Percentiles rank a stretch among this genome's conserved stretches.
Evolutionary conservation across 2,888 invertebrate genomes (phyloP).

Genomic region (Drosophila austrosaltans): DNA sequence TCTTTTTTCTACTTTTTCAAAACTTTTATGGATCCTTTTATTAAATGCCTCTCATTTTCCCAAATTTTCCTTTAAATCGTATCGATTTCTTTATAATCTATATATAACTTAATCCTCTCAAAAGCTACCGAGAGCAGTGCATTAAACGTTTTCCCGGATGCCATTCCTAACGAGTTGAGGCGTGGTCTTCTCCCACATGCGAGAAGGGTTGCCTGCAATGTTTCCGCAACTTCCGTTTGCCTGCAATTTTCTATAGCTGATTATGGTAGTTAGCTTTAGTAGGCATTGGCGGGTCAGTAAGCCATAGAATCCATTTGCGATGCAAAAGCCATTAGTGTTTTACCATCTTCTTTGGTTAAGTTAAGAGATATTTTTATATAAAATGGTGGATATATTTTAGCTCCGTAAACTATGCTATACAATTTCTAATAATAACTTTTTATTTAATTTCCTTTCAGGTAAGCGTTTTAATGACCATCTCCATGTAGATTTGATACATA

Average conservation of each 20-base stretch:
- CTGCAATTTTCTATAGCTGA: not conserved
- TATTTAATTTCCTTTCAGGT: constrained; percentile 47
- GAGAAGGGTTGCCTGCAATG: not conserved
- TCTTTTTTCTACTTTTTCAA: too few species aligned
- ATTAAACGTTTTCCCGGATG: not conserved
- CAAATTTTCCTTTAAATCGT: too few species aligned
- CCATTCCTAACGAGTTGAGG: not conserved
- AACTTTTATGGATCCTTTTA: too few species aligned
- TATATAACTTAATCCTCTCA: not conserved
- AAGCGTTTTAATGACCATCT: constrained; percentile 52
- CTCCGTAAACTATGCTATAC: too few species aligned
- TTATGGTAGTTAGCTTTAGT: not conserved
- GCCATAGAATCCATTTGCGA: not conserved
- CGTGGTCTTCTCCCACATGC: not conserved
- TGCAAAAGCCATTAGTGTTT: not conserved
- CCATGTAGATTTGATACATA: constrained; percentile 11
- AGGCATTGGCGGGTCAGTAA: not conserved
- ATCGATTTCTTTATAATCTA: not conserved
- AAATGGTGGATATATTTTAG: not conserved
- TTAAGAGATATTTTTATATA: not conserved
- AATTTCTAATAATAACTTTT: not conserved
- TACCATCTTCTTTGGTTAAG: too few species aligned
- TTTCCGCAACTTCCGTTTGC: not conserved
- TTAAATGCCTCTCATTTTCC: too few species aligned
- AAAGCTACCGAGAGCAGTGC: not conserved